Percentiles rank a stretch among this genome's conserved stretches.
These are phyloP conservation scores for Pachyrhynchus sulphureomaculatus DNA, from an alignment of 1,140 invertebrate species.

Conservation along the genomic window DNA sequence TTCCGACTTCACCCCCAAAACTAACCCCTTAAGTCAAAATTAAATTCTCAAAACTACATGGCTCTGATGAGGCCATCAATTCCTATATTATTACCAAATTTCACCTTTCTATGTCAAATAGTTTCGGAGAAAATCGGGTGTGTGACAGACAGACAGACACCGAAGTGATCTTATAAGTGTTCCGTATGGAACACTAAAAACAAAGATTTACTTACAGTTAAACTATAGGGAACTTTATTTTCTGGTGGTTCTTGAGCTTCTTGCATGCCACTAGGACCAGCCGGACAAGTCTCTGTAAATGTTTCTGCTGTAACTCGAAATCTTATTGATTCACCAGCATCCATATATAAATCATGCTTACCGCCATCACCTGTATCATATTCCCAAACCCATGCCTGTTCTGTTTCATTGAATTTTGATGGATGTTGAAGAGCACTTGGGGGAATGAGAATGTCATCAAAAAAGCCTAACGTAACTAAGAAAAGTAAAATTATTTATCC, in stretches of 20 bases:
- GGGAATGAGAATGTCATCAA: constrained; percentile 93
- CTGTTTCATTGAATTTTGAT: constrained; percentile 88
- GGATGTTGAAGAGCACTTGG: constrained; percentile 85
- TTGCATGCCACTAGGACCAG: constrained; percentile 50
- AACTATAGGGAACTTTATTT: constrained; percentile 69
- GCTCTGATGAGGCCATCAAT: no score
- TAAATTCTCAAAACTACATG: no score
- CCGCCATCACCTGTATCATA: constrained; percentile 81
- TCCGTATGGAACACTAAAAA: no score
- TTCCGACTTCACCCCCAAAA: no score
- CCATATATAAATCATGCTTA: constrained; percentile 89
- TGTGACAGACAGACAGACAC: no score
- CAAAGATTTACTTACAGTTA: constrained; percentile 71
- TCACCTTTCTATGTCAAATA: no score
- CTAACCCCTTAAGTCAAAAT: no score
- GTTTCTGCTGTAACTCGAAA: constrained; percentile 86
- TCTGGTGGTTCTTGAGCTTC: constrained; percentile 56
- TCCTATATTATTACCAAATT: no score
- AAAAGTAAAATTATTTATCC: constrained; percentile 8
- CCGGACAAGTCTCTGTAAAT: constrained; percentile 86
- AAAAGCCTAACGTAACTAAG: constrained; percentile 89
- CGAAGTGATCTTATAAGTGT: no score
- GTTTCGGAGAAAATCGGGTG: no score
- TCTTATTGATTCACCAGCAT: constrained; percentile 83
- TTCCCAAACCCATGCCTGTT: constrained; percentile 95